These are phyloP conservation scores for Microcebus tavaratra DNA, from an alignment of 2,113 vertebrate genomes.

Conservation along the genomic window DNA sequence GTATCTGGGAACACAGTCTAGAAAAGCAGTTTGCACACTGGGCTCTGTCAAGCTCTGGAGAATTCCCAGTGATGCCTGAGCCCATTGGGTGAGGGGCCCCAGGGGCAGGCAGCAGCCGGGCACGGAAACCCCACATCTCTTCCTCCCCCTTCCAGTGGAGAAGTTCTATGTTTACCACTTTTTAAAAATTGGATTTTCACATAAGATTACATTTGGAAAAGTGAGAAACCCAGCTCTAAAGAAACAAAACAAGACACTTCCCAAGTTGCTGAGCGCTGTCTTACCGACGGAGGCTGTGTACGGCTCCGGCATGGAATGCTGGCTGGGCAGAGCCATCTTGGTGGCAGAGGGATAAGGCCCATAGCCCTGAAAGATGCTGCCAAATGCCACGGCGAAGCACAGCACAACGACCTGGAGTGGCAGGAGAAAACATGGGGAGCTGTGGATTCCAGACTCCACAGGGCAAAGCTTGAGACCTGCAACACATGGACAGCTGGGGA, in stretches of 20 bases:
- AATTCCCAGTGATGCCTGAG: background rate
- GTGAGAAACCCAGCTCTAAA: background rate
- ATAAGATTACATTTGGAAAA: background rate
- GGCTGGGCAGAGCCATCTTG: slow-evolving; percentile 89
- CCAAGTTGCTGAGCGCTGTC: slow-evolving; percentile 61
- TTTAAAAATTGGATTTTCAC: background rate
- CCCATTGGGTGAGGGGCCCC: too few species aligned
- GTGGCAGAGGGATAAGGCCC: slow-evolving; percentile 89
- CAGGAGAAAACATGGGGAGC: background rate
- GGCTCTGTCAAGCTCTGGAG: background rate
- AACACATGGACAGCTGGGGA: too few species aligned
- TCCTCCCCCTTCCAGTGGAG: background rate
- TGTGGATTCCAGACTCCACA: background rate
- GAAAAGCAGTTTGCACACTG: background rate
- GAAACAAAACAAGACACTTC: background rate
- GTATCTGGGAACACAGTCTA: background rate
- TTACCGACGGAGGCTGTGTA: slow-evolving; percentile 92
- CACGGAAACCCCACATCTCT: accelerated
- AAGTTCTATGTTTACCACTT: background rate
- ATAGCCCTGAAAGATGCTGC: slow-evolving; percentile 93
- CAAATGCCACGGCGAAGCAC: slow-evolving; percentile 94
- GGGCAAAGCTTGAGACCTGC: background rate
- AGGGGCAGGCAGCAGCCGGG: too few species aligned
- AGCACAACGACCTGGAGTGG: slow-evolving; percentile 91
- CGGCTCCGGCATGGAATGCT: slow-evolving; percentile 88